These are phyloP conservation scores for Notodonta dromedarius DNA, from an alignment of 2,888 invertebrate genomes.

Conservation along the genomic window DNA sequence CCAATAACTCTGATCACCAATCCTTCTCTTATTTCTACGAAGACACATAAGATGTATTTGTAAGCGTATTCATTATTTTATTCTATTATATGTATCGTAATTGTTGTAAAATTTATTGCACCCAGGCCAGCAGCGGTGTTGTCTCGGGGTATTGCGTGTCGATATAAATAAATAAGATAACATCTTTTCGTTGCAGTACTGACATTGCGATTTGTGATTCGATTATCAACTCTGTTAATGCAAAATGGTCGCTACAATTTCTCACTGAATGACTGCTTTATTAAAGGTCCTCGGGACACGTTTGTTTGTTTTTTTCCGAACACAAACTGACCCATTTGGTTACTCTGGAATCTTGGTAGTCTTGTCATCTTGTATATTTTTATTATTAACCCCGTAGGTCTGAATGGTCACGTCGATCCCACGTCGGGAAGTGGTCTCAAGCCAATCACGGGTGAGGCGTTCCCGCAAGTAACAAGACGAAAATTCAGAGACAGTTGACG, in stretches of 20 bases:
- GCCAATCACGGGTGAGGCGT: slow-evolving; percentile 28
- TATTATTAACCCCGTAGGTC: slow-evolving; percentile 15
- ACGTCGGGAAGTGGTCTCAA: slow-evolving; percentile 20
- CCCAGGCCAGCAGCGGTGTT: background rate
- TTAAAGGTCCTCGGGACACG: too few species aligned
- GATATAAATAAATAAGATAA: background rate
- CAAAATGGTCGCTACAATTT: too few species aligned
- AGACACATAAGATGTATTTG: too few species aligned
- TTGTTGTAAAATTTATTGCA: background rate
- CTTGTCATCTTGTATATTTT: background rate
- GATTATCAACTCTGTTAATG: too few species aligned
- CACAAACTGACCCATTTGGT: too few species aligned
- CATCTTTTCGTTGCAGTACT: background rate
- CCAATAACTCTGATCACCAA: too few species aligned
- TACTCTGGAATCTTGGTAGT: too few species aligned
- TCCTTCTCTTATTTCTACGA: too few species aligned
- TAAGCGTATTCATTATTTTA: background rate
- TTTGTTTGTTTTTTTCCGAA: too few species aligned
- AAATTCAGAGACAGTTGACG: slow-evolving; percentile 26
- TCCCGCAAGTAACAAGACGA: slow-evolving; percentile 20
- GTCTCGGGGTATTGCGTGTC: background rate
- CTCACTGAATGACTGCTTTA: too few species aligned
- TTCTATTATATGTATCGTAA: background rate
- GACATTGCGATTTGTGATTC: background rate
- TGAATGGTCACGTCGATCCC: slow-evolving; percentile 21